Conservation (phyloP, 2,888 invertebrate species). For the Ferrisia virgata region DNA sequence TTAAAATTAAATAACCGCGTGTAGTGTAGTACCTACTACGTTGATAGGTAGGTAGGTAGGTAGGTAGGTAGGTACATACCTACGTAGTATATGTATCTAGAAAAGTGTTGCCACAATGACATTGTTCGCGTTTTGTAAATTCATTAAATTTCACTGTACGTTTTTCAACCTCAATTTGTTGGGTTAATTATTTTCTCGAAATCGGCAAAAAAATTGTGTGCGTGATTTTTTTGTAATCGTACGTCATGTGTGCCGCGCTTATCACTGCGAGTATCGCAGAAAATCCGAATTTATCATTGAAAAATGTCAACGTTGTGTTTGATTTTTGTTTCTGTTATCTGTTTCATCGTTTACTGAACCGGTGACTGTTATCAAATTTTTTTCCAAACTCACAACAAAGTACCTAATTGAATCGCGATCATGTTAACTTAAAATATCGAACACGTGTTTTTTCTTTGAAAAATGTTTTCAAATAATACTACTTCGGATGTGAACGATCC, state of each 20-base stretch:
- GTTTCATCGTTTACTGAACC: neutral
- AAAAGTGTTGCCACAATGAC: constrained; percentile 9
- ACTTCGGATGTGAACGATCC: neutral
- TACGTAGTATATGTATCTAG: too few relatives aligned
- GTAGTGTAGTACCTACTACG: neutral
- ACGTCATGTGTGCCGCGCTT: neutral
- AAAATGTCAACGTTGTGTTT: neutral
- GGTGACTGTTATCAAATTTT: neutral
- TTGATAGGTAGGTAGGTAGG: too few relatives aligned
- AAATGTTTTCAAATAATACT: constrained; percentile 18
- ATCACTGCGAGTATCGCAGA: neutral
- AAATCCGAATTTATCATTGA: neutral
- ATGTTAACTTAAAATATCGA: constrained; percentile 1
- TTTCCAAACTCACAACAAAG: too few relatives aligned
- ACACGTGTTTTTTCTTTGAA: neutral
- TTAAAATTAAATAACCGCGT: neutral
- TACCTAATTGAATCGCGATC: too few relatives aligned
- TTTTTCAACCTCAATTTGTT: neutral
- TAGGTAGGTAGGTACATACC: too few relatives aligned
- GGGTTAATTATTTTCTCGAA: neutral
- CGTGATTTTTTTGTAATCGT: neutral
- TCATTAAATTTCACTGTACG: neutral
- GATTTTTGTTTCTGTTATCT: neutral
- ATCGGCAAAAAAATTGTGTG: neutral
- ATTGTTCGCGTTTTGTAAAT: constrained; percentile 17